Conservation (phyloP, 2,888 invertebrate species). For the Schizaphis graminum region DNA sequence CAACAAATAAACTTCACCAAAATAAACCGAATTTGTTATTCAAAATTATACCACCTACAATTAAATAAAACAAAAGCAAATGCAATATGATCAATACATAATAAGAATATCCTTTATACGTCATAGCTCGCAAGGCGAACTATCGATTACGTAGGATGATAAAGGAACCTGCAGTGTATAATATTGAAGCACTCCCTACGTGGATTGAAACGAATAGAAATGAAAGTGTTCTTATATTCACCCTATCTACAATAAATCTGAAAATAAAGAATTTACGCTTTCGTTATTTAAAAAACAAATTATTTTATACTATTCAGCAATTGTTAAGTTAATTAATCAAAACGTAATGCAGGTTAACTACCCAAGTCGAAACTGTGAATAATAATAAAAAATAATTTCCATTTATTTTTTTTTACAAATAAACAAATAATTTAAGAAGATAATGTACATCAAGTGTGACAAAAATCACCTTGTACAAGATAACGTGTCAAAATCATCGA, state of each 20-base stretch:
- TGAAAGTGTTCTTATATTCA: neutral
- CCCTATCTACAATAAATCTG: neutral
- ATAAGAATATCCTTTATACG: neutral
- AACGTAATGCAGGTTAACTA: neutral
- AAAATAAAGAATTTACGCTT: neutral
- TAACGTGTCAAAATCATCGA: neutral
- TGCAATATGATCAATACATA: neutral
- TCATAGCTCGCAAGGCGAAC: neutral
- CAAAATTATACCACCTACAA: neutral
- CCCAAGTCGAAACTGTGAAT: neutral
- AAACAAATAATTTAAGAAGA: neutral
- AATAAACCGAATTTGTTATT: neutral
- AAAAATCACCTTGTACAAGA: neutral
- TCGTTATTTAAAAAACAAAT: neutral
- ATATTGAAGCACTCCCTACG: neutral
- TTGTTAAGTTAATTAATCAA: neutral
- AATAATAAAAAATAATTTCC: neutral
- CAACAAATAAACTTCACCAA: neutral
- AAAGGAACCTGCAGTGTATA: neutral
- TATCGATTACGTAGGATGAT: neutral
- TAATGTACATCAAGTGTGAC: neutral
- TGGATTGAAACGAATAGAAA: neutral
- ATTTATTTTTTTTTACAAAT: neutral
- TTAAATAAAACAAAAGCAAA: neutral
- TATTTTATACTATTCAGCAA: neutral